Evolutionary conservation across 2,113 vertebrate genomes (phyloP), one percentile per base, ranked within the genome.

Genomic region (Syngnathus floridae): DNA sequence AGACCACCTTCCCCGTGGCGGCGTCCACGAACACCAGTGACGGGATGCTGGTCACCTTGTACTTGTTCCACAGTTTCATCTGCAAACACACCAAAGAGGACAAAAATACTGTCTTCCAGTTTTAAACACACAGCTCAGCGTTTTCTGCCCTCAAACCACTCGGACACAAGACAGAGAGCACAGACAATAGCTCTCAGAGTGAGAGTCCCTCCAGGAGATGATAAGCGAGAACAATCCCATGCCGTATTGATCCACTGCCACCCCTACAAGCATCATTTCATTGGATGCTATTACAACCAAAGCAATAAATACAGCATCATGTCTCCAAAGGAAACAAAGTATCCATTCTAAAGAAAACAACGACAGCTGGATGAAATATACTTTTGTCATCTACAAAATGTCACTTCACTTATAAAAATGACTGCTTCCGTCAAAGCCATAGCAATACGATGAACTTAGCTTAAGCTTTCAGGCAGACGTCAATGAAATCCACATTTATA

Each of bases 11-110:
- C 82, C 95, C 96, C 0, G 91, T 93, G 71, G 88, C 76, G 43
- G 93, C 93, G 5, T 99, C 96, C 76, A 99, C 92, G 90, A 99
- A 98, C 90, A 99, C 95, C 82, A 99, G 90, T 6, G 96, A 97
- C 40, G 97, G 97, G 88, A 99, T 94, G 85, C 95, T 98, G 87
- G 97, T 98, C 72, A 99, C 94, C 82, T 97, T 94, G 84, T 96
- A 99, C 84, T 96, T 98, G 90, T 98, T 98, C 96, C 97, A 99
- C 74, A 99, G 92, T 88, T 95, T 98, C 88, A 98, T 93, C 97
- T 99, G 84, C 0, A 74, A 16, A 71, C 22, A 72, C 22, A 55
- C 57, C 66, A 62, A 4, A 7, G 38, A 0, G 13, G 40, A 9
- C 4, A 13, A 41, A 41, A 14, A 31, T 7, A 35, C 19, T 22